A percentile compares a stretch with the other conserved stretches of the same genome.
Conservation (phyloP, 2,113 vertebrate genomes). For the Onychostoma macrolepis region DNA sequence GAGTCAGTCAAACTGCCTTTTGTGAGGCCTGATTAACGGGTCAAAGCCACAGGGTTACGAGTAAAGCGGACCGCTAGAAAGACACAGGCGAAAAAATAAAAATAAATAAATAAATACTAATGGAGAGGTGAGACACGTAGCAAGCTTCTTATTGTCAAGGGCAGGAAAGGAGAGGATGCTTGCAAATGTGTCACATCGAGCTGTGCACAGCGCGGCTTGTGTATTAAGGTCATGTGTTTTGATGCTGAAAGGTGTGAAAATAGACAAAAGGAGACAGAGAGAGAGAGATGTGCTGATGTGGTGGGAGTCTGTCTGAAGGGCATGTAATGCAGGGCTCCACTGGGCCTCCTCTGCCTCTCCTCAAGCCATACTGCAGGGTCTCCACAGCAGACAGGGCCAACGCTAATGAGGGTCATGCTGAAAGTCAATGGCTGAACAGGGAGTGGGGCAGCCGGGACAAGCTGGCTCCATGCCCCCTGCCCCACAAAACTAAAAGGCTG, state of each 20-base stretch:
- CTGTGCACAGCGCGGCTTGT: neutral
- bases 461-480: conserved; percentile 45
- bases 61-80: conserved; percentile 47
- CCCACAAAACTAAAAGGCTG: conserved; percentile 15
- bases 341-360: conserved; percentile 46
- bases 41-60: conserved; percentile 64
- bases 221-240: conserved; percentile 20
- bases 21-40: conserved; percentile 74
- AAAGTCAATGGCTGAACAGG: conserved; percentile 67
- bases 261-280: neutral
- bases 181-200: neutral
- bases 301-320: conserved; percentile 61
- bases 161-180: conserved; percentile 15
- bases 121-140: conserved; percentile 51
- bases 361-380: conserved; percentile 62
- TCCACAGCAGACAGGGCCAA: conserved; percentile 63
- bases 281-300: conserved; percentile 44
- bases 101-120: conserved; percentile 75
- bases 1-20: conserved; percentile 70
- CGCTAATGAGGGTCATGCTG: conserved; percentile 71
- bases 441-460: conserved; percentile 48
- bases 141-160: neutral
- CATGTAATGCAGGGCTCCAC: conserved; percentile 61
- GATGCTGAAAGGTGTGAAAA: neutral
- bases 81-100: conserved; percentile 19